Percentiles rank a stretch among this genome's conserved stretches.
These are phyloP conservation scores for Protosalanx chinensis DNA, from an alignment of 2,797 vertebrate species.

Conservation along the genomic window DNA sequence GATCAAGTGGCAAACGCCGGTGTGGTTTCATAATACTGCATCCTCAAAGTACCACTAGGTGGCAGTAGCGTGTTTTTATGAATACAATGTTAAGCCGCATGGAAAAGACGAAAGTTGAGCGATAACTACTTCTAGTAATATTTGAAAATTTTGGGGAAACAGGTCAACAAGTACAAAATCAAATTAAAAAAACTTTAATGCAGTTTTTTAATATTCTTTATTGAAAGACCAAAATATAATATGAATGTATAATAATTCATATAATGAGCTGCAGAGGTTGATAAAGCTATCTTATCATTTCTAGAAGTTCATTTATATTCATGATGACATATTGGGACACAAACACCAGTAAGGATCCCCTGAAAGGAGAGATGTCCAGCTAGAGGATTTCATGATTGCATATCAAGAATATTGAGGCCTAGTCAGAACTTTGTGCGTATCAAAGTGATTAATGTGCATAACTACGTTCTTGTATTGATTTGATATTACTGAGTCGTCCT, in stretches of 20 bases:
- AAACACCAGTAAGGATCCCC: not conserved
- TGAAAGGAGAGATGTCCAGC: not conserved
- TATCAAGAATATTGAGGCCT: constrained; percentile 2
- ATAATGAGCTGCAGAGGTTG: not conserved
- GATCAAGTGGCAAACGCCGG: constrained; percentile 39
- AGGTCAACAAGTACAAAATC: too few species aligned
- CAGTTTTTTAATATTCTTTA: too few species aligned
- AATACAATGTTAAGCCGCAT: not conserved
- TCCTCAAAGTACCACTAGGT: constrained; percentile 41
- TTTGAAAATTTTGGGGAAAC: not conserved
- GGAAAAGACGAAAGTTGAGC: not conserved
- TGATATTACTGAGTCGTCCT: constrained; percentile 28
- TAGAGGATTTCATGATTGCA: not conserved
- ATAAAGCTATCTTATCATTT: not conserved
- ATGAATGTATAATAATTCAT: too few species aligned
- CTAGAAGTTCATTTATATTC: not conserved
- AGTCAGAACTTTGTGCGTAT: constrained; percentile 12
- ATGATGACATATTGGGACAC: not conserved
- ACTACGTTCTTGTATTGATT: not conserved
- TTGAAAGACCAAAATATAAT: too few species aligned
- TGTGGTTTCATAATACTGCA: constrained; percentile 24
- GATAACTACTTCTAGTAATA: not conserved
- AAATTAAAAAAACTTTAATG: too few species aligned
- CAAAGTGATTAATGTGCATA: not conserved
- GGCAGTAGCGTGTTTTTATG: constrained; percentile 29